phyloP scores from a whole-genome alignment of 2,797 vertebrate species.

The Chrysocyon brachyurus region DNA sequence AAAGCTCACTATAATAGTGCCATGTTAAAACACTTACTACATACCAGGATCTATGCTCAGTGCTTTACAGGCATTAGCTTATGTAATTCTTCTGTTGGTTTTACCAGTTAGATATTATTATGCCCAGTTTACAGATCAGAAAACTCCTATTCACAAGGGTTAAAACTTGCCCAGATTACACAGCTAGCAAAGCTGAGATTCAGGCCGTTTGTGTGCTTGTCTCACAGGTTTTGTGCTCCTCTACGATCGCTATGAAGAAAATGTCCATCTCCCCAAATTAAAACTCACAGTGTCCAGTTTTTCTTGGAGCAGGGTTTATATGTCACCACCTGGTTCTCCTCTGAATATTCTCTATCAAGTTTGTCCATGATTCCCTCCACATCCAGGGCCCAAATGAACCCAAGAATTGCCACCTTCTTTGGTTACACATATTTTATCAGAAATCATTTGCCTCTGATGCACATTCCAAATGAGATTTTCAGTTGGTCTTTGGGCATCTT shows the following conservation, averaged over 20 bases:
- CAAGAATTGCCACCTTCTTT: background rate
- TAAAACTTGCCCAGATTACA: background rate
- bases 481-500: background rate
- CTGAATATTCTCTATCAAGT: background rate
- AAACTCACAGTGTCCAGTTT: background rate
- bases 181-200: background rate
- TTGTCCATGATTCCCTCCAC: background rate
- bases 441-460: background rate
- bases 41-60: background rate
- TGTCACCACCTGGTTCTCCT: background rate
- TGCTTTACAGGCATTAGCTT: background rate
- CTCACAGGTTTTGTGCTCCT: background rate
- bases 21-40: background rate
- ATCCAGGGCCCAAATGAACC: background rate
- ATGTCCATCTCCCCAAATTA: background rate
- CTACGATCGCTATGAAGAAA: background rate
- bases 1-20: background rate
- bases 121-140: background rate
- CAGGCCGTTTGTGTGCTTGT: background rate
- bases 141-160: background rate
- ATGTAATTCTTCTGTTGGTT: background rate
- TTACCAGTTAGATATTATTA: background rate
- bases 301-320: background rate
- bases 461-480: background rate
- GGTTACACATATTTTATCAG: background rate